Percentiles rank a stretch among this genome's conserved stretches.
Evolutionary conservation across 2,113 vertebrate species (phyloP).

Genomic region (Colossoma macropomum): DNA sequence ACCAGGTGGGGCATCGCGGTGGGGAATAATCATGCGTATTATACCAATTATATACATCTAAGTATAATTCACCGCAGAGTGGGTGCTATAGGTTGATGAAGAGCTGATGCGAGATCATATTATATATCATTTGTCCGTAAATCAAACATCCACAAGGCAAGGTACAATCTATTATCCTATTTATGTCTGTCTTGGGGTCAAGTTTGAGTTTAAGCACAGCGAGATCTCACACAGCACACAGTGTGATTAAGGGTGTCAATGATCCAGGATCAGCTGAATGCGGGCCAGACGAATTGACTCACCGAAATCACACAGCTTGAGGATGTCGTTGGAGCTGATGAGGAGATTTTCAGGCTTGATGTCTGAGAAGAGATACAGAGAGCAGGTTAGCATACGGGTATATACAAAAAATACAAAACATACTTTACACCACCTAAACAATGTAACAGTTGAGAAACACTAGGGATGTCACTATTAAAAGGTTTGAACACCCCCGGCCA

Average conservation of each 20-base stretch:
- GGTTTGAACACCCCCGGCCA: no score
- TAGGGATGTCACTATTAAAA: no score
- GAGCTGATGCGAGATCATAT: not conserved
- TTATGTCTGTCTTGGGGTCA: not conserved
- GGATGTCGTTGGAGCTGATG: slow-evolving; percentile 95
- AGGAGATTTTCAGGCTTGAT: slow-evolving; percentile 99
- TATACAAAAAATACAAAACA: not conserved
- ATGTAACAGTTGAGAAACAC: not conserved
- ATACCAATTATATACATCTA: not conserved
- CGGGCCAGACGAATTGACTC: slow-evolving; percentile 67
- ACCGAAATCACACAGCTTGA: slow-evolving; percentile 99
- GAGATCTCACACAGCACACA: slow-evolving; percentile 65
- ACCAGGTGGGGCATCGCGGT: slow-evolving; percentile 19
- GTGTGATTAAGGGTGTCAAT: slow-evolving; percentile 37
- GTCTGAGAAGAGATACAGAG: slow-evolving; percentile 74
- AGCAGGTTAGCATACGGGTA: not conserved
- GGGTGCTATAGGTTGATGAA: not conserved
- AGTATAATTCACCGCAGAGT: not conserved
- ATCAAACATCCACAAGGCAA: not conserved
- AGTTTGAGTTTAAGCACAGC: slow-evolving; percentile 23
- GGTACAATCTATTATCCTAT: not conserved
- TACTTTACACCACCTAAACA: not conserved
- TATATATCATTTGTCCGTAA: not conserved
- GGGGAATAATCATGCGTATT: not conserved
- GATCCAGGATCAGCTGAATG: slow-evolving; percentile 32